A percentile compares a stretch with the other conserved stretches of the same genome.
Conservation (phyloP, 2,113 vertebrate species). For the Brachypteracias leptosomus region DNA sequence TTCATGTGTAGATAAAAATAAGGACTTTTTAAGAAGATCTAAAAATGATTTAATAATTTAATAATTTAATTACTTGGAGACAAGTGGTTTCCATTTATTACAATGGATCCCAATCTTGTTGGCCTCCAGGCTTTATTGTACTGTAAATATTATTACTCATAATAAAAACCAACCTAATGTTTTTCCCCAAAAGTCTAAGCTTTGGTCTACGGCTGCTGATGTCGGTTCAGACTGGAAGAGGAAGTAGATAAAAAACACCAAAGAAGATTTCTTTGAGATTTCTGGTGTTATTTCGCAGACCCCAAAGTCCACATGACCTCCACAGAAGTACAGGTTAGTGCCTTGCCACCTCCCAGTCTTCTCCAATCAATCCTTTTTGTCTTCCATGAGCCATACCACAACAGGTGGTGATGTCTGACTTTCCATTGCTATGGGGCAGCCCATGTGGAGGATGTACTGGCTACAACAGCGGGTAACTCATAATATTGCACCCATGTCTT, state of each 20-base stretch:
- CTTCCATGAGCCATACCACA: neutral
- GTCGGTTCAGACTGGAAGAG: neutral
- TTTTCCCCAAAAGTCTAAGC: constrained; percentile 26
- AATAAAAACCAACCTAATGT: constrained; percentile 7
- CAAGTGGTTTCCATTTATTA: constrained; percentile 55
- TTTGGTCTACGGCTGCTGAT: neutral
- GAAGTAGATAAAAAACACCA: neutral
- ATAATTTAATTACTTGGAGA: constrained; percentile 60
- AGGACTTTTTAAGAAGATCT: constrained; percentile 37
- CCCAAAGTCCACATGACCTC: neutral
- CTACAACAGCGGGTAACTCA: neutral
- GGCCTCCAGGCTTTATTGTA: constrained; percentile 52
- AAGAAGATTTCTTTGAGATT: neutral
- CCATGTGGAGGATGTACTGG: neutral
- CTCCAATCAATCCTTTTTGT: neutral
- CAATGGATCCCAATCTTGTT: constrained; percentile 57
- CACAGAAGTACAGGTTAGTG: neutral
- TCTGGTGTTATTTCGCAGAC: neutral
- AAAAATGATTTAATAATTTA: constrained; percentile 43
- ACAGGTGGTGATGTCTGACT: neutral
- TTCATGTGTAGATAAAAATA: constrained; percentile 34
- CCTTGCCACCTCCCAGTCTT: neutral
- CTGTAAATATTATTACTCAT: constrained; percentile 62
- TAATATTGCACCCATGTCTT: neutral
- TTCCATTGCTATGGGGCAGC: neutral